phyloP scores from a whole-genome alignment of 2,888 invertebrate genomes.

The Rotaria socialis region DNA sequence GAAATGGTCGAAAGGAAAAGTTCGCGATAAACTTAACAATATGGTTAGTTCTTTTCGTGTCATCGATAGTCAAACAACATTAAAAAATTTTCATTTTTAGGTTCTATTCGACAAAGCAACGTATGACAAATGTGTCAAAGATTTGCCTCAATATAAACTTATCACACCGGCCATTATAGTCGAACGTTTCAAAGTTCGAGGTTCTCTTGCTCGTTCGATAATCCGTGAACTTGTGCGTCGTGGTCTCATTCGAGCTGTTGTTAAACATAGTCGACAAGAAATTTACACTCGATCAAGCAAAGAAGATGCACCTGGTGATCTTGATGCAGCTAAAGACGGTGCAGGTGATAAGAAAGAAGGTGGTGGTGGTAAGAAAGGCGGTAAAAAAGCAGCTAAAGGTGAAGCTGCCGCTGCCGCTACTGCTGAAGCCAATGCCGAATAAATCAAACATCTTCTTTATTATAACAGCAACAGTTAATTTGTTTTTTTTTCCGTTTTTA shows the following conservation, averaged over 20 bases:
- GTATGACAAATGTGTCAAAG: constrained; percentile 74
- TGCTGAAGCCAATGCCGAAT: neutral
- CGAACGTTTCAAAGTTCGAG: constrained; percentile 93
- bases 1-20: constrained; percentile 99
- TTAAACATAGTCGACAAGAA: constrained; percentile 45
- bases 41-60: constrained; percentile 65
- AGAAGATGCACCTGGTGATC: constrained; percentile 37
- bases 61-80: neutral
- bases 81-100: neutral
- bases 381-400: constrained; percentile 37
- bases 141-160: constrained; percentile 83
- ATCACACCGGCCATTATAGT: constrained; percentile 98
- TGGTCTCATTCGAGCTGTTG: constrained; percentile 41
- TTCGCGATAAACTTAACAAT: constrained; percentile 98
- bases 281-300: constrained; percentile 42
- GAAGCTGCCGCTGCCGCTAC: neutral
- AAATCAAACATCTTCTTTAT: neutral
- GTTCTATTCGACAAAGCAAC: constrained; percentile 87
- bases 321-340: neutral
- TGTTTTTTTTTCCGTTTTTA: neutral
- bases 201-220: constrained; percentile 88
- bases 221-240: constrained; percentile 73
- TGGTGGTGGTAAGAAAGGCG: constrained; percentile 39
- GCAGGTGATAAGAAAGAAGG: constrained; percentile 17
- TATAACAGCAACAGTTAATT: neutral